Evolutionary conservation across 2,888 invertebrate genomes (phyloP).

Genomic region (Mesopsocus fuscifrons): DNA sequence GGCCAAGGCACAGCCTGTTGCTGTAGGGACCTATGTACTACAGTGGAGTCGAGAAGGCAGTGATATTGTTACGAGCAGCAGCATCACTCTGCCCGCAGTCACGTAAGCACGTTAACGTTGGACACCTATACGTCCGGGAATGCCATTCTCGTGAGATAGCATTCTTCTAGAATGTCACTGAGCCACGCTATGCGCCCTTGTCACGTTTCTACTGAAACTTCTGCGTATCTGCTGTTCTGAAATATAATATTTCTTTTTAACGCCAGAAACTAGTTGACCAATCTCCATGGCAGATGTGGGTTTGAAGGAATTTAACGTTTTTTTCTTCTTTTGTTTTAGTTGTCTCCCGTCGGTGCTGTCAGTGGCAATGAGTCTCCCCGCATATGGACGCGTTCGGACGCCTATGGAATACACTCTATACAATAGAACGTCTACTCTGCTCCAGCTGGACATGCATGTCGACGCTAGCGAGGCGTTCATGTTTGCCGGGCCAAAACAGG

Average conservation of each 20-base stretch:
- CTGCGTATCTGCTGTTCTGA: conserved; percentile 22
- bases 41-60: conserved; percentile 30
- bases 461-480: conserved; percentile 82
- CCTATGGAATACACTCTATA: conserved; percentile 46
- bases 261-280: background rate
- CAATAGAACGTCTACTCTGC: conserved; percentile 50
- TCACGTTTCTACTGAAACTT: no score
- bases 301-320: no score
- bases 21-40: conserved; percentile 32
- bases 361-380: conserved; percentile 31
- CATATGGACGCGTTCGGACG: conserved; percentile 51
- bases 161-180: no score
- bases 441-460: conserved; percentile 52
- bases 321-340: background rate
- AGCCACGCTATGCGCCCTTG: no score
- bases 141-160: no score
- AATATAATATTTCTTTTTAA: background rate
- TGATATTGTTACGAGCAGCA: conserved; percentile 27
- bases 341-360: conserved; percentile 22
- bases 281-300: no score
- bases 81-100: conserved; percentile 33
- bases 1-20: conserved; percentile 28
- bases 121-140: conserved; percentile 38
- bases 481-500: conserved; percentile 88
- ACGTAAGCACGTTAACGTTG: conserved; percentile 41